These are phyloP conservation scores for Anguilla pacifica DNA, from an alignment of 2,797 vertebrate genomes.

Conservation along the genomic window DNA sequence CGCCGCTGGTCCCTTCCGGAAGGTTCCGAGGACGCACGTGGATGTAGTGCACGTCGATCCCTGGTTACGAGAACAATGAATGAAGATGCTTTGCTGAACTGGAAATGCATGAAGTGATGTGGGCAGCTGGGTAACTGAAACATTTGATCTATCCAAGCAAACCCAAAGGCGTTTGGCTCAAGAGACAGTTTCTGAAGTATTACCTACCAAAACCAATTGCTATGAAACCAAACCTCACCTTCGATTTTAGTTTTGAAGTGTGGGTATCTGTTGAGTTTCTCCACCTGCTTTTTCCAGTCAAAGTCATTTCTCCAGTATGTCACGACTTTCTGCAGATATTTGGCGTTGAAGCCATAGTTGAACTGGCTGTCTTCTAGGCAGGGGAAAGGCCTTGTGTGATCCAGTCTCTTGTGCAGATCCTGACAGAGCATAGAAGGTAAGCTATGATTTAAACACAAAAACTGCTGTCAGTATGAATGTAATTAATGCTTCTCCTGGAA, in stretches of 20 bases:
- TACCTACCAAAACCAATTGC: not conserved
- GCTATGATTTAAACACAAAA: not conserved
- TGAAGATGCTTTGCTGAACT: not conserved
- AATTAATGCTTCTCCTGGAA: not conserved
- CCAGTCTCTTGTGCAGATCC: slow-evolving; percentile 81
- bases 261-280: slow-evolving; percentile 80
- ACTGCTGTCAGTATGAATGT: slow-evolving; percentile 9
- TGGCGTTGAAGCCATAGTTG: slow-evolving; percentile 84
- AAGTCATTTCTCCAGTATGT: slow-evolving; percentile 86
- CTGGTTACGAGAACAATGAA: slow-evolving; percentile 54
- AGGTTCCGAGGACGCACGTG: slow-evolving; percentile 77
- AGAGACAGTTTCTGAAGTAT: not conserved
- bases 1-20: slow-evolving; percentile 59
- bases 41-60: slow-evolving; percentile 83
- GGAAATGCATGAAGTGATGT: not conserved
- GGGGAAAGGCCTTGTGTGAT: slow-evolving; percentile 70
- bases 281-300: slow-evolving; percentile 83
- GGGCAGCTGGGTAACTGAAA: not conserved
- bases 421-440: slow-evolving; percentile 46
- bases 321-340: slow-evolving; percentile 75
- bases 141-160: not conserved
- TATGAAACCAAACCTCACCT: slow-evolving; percentile 64
- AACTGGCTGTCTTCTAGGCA: slow-evolving; percentile 81
- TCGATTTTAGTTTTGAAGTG: slow-evolving; percentile 88
- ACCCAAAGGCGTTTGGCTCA: not conserved